Evolutionary conservation across 2,888 invertebrate species (phyloP).

Genomic region (Hydrotaea cyrtoneurina): DNA sequence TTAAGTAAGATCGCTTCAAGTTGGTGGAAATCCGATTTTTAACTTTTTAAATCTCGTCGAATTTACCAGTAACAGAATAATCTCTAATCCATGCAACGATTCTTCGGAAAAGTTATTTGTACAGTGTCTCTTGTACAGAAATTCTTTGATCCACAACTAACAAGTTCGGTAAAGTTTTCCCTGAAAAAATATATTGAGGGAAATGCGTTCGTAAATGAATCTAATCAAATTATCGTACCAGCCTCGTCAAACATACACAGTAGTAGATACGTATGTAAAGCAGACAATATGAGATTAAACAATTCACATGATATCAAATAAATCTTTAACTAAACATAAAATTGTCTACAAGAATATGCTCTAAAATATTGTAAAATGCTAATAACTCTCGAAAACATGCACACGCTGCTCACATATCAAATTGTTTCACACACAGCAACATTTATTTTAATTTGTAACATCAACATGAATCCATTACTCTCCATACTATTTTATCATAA

Average conservation of each 20-base stretch:
- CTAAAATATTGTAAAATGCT: slow-evolving; percentile 57
- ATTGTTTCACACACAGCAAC: slow-evolving; percentile 27
- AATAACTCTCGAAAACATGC: slow-evolving; percentile 40
- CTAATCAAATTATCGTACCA: background rate
- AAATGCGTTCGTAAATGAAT: too few species aligned
- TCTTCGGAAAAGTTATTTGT: too few species aligned
- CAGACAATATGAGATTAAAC: slow-evolving; percentile 17
- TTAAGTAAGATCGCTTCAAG: too few species aligned
- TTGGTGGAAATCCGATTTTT: too few species aligned
- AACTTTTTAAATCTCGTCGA: too few species aligned
- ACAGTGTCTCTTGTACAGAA: too few species aligned
- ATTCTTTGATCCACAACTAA: too few species aligned
- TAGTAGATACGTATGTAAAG: background rate
- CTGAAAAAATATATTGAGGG: too few species aligned
- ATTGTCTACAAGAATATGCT: slow-evolving; percentile 46
- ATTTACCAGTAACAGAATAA: too few species aligned
- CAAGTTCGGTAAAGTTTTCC: too few species aligned
- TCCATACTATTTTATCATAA: slow-evolving; percentile 58
- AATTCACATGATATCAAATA: background rate
- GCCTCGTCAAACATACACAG: background rate
- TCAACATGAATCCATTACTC: slow-evolving; percentile 64
- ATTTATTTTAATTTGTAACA: slow-evolving; percentile 65
- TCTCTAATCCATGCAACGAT: too few species aligned
- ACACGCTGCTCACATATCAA: slow-evolving; percentile 2
- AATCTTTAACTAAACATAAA: slow-evolving; percentile 46